Percentiles rank a stretch among this genome's conserved stretches.
Evolutionary conservation across 2,797 vertebrate genomes (phyloP).

Genomic region (Chrosomus eos): DNA sequence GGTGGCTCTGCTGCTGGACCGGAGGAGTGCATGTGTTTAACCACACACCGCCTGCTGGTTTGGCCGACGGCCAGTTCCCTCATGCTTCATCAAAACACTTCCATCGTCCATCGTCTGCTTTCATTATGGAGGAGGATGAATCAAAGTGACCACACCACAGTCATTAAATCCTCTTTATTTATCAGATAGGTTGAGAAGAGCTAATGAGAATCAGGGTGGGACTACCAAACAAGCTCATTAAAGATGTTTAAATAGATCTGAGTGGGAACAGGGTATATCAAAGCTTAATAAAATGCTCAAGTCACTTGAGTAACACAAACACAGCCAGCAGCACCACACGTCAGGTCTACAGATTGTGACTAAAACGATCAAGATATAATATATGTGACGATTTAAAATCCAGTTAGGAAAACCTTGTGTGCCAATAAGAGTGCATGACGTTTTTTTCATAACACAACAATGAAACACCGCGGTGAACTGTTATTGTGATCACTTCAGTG

Average conservation of each 20-base stretch:
- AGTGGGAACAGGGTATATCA: slow-evolving; percentile 67
- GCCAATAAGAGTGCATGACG: background rate
- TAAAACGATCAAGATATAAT: background rate
- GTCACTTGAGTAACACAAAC: slow-evolving; percentile 43
- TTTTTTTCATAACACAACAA: background rate
- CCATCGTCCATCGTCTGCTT: slow-evolving; percentile 11
- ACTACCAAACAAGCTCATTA: slow-evolving; percentile 74
- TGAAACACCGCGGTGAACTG: background rate
- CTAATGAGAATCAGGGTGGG: slow-evolving; percentile 19
- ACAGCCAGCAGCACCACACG: background rate
- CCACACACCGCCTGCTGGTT: slow-evolving; percentile 40
- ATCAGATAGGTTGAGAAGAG: slow-evolving; percentile 23
- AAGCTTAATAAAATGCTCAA: slow-evolving; percentile 63
- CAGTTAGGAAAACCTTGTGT: background rate
- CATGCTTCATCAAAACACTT: slow-evolving; percentile 32
- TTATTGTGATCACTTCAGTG: background rate
- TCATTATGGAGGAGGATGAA: slow-evolving; percentile 17
- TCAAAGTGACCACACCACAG: slow-evolving; percentile 6
- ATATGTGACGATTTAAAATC: background rate
- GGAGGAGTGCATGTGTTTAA: slow-evolving; percentile 12
- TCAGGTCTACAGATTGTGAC: background rate
- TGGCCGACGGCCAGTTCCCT: slow-evolving; percentile 29
- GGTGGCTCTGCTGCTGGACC: slow-evolving; percentile 17
- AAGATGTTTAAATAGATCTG: slow-evolving; percentile 69
- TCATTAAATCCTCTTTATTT: slow-evolving; percentile 32